These are phyloP conservation scores for Microchrysa polita DNA, from an alignment of 2,888 invertebrate species.

Conservation along the genomic window DNA sequence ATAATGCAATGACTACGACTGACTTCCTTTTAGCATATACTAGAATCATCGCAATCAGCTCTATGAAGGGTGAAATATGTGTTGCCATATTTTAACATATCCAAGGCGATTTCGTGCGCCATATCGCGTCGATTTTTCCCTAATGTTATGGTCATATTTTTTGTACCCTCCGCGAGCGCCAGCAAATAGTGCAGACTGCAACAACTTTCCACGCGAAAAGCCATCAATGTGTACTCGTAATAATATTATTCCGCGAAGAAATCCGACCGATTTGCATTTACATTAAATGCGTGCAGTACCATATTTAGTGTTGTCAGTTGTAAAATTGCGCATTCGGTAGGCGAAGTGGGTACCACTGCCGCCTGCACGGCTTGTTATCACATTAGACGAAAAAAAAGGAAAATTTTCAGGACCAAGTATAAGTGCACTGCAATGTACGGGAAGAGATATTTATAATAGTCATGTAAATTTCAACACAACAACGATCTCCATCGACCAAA, in stretches of 20 bases:
- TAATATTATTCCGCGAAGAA: conserved; percentile 40
- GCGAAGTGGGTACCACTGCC: not conserved
- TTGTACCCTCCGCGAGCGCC: not conserved
- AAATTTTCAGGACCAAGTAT: not conserved
- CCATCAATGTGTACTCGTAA: conserved; percentile 3
- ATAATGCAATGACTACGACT: too few species aligned
- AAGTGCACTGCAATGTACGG: not conserved
- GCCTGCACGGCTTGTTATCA: conserved; percentile 11
- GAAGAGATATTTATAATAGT: conserved; percentile 30
- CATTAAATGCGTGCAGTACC: conserved; percentile 65
- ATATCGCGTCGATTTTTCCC: not conserved
- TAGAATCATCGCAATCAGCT: conserved; percentile 7
- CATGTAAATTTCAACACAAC: conserved; percentile 8
- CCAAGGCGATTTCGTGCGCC: conserved; percentile 37
- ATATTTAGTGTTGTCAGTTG: conserved; percentile 59
- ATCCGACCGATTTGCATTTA: conserved; percentile 55
- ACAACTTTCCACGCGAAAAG: not conserved
- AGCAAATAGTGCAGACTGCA: not conserved
- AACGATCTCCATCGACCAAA: not conserved
- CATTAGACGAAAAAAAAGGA: conserved; percentile 8
- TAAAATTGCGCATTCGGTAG: conserved; percentile 8
- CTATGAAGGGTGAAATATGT: not conserved
- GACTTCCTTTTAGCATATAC: too few species aligned
- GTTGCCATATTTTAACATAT: conserved; percentile 19
- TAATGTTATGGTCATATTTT: conserved; percentile 16